Evolutionary conservation across 2,113 vertebrate species (phyloP).

Genomic region (Bothrops jararaca): DNA sequence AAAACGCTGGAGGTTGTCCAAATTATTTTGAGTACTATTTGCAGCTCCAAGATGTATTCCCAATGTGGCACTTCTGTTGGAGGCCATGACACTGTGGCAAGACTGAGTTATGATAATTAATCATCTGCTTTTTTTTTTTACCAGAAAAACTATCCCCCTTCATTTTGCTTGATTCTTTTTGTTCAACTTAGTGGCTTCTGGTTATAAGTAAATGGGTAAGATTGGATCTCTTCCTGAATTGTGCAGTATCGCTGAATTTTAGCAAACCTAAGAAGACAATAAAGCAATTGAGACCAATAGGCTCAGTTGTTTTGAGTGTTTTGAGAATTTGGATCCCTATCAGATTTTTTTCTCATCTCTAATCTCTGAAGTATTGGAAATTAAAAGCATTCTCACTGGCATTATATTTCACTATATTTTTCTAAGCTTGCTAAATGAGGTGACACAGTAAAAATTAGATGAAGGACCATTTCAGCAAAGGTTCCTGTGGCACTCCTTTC

Average conservation of each 20-base stretch:
- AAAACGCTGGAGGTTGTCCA: not conserved
- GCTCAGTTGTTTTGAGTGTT: not conserved
- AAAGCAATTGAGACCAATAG: not conserved
- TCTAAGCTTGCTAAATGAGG: not conserved
- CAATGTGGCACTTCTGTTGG: not conserved
- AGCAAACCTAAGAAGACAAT: not conserved
- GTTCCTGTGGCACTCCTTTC: not conserved
- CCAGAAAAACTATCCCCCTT: not conserved
- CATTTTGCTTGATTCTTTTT: not conserved
- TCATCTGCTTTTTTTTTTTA: not conserved
- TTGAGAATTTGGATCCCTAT: not conserved
- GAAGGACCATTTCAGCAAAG: not conserved
- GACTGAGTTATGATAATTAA: not conserved
- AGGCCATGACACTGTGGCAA: not conserved
- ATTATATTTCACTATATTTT: not conserved
- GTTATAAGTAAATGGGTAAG: not conserved
- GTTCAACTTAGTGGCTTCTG: not conserved
- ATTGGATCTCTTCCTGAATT: not conserved
- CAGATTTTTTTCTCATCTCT: not conserved
- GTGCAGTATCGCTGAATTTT: not conserved
- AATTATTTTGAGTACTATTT: not conserved
- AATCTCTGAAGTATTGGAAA: not conserved
- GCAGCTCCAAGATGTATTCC: not conserved
- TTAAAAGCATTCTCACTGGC: not conserved
- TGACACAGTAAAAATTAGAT: not conserved